These are phyloP conservation scores for Potorous gilbertii DNA, from an alignment of 2,797 vertebrate species.

Conservation along the genomic window DNA sequence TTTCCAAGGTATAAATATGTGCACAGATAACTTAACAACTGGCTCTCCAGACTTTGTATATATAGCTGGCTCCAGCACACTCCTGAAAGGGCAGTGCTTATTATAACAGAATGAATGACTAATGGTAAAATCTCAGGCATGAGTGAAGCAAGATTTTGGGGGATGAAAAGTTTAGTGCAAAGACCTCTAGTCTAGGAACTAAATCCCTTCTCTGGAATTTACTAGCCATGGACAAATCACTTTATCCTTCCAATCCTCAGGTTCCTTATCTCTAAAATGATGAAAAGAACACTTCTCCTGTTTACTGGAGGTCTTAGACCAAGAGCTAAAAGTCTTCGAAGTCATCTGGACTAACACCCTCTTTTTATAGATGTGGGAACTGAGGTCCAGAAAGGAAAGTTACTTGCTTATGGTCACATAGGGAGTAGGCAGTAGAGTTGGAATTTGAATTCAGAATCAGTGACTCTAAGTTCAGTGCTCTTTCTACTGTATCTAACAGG, in stretches of 20 bases:
- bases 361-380: neutral
- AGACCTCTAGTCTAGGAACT: neutral
- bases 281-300: neutral
- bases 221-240: neutral
- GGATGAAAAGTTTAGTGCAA: neutral
- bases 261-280: neutral
- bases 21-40: neutral
- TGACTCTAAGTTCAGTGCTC: neutral
- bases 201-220: neutral
- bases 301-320: neutral
- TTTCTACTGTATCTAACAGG: neutral
- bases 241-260: neutral
- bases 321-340: neutral
- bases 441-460: neutral
- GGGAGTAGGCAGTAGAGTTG: neutral
- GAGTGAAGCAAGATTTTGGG: conserved; percentile 68
- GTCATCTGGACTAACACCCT: neutral
- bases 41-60: neutral
- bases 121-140: conserved; percentile 47
- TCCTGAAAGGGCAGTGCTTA: conserved; percentile 48
- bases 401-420: neutral
- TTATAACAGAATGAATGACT: conserved; percentile 65
- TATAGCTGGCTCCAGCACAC: neutral
- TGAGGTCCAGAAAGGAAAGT: neutral
- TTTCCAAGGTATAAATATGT: neutral